These are phyloP conservation scores for Pagrus major DNA, from an alignment of 2,113 vertebrate species.

Conservation along the genomic window DNA sequence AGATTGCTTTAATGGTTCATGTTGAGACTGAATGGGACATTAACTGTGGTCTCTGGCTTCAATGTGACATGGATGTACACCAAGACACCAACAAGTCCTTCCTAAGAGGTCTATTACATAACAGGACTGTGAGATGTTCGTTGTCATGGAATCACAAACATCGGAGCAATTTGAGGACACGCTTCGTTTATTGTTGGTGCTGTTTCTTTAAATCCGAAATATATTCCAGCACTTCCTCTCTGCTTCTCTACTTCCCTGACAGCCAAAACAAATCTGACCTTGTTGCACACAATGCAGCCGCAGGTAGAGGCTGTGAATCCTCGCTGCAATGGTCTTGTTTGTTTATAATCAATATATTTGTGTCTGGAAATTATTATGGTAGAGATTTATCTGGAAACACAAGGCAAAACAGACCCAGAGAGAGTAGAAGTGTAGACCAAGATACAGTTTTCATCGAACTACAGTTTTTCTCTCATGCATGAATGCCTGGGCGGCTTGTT, in stretches of 20 bases:
- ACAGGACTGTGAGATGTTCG: not conserved
- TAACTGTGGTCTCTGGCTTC: not conserved
- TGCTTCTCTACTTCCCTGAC: constrained; percentile 5
- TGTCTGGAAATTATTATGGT: constrained; percentile 1
- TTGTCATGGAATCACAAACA: not conserved
- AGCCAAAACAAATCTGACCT: constrained; percentile 40
- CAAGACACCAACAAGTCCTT: no score
- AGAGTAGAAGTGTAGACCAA: not conserved
- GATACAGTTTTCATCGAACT: not conserved
- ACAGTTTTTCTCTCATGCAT: not conserved
- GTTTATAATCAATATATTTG: constrained; percentile 39
- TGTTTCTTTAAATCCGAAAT: constrained; percentile 43
- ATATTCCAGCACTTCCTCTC: constrained; percentile 7
- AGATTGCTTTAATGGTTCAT: not conserved
- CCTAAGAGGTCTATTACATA: no score
- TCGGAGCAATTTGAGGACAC: not conserved
- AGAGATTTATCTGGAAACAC: constrained; percentile 11
- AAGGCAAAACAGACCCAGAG: not conserved
- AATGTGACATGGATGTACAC: not conserved
- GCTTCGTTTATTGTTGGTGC: constrained; percentile 9
- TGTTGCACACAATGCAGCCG: not conserved
- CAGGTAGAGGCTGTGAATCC: constrained; percentile 1
- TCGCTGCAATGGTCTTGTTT: not conserved
- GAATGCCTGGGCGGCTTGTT: constrained; percentile 15
- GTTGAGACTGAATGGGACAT: not conserved